Evolutionary conservation across 2,888 invertebrate species (phyloP).

Genomic region (Phorcus lineatus): DNA sequence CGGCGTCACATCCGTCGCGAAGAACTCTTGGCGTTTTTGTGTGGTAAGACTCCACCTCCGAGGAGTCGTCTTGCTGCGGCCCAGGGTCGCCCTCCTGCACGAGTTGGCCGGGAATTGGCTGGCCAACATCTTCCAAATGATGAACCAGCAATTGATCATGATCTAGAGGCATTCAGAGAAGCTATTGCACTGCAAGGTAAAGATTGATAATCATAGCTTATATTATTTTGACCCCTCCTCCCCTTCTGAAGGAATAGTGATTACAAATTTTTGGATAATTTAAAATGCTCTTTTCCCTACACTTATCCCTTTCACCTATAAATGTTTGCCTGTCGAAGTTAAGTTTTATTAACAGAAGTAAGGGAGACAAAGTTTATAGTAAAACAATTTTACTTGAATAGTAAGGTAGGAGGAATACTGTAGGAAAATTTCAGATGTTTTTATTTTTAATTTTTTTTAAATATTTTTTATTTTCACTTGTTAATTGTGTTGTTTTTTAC

Average conservation of each 20-base stretch:
- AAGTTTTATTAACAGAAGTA: too few species aligned
- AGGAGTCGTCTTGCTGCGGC: slow-evolving; percentile 11
- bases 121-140: slow-evolving; percentile 75
- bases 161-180: slow-evolving; percentile 85
- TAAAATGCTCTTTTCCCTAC: neutral
- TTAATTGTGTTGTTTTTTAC: too few species aligned
- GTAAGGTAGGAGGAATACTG: too few species aligned
- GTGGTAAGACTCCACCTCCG: slow-evolving; percentile 76
- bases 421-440: too few species aligned
- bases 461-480: too few species aligned
- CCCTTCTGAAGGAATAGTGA: too few species aligned
- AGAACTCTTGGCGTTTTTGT: slow-evolving; percentile 85
- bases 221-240: too few species aligned
- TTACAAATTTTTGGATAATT: slow-evolving; percentile 1
- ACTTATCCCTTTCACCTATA: neutral
- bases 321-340: too few species aligned
- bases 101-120: slow-evolving; percentile 46
- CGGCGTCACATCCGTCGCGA: slow-evolving; percentile 85
- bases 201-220: too few species aligned
- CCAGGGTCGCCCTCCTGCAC: slow-evolving; percentile 6
- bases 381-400: too few species aligned
- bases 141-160: slow-evolving; percentile 78
- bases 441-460: too few species aligned
- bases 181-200: slow-evolving; percentile 82
- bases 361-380: too few species aligned